These are phyloP conservation scores for Orchesella flavescens DNA, from an alignment of 2,888 invertebrate genomes.

Conservation along the genomic window DNA sequence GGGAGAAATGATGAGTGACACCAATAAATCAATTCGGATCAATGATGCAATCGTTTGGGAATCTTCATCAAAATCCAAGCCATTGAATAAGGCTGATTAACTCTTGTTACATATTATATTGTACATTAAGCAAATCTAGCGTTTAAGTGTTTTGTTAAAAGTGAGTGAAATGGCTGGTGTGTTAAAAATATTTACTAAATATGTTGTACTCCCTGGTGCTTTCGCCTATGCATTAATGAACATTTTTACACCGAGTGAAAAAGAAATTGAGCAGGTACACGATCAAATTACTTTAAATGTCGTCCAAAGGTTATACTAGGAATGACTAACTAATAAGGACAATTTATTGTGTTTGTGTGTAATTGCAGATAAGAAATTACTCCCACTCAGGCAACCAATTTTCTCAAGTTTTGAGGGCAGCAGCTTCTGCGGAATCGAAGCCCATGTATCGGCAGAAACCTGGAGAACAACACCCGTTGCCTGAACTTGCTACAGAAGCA, in stretches of 20 bases:
- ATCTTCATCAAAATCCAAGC: not conserved
- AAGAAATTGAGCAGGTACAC: constrained; percentile 73
- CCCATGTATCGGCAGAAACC: constrained; percentile 75
- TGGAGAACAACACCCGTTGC: constrained; percentile 73
- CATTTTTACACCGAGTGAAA: constrained; percentile 77
- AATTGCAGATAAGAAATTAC: constrained; percentile 46
- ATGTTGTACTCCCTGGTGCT: constrained; percentile 79
- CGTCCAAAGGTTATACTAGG: no score
- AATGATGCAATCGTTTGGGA: constrained; percentile 62
- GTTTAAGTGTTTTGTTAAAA: not conserved
- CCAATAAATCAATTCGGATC: constrained; percentile 51
- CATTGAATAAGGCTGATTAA: not conserved
- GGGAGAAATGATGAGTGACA: constrained; percentile 63
- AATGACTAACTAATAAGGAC: not conserved
- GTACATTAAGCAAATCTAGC: not conserved
- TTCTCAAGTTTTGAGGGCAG: constrained; percentile 76
- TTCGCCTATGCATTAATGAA: constrained; percentile 79
- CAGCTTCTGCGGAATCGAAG: constrained; percentile 75
- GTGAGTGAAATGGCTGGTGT: constrained; percentile 17
- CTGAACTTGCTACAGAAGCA: constrained; percentile 78
- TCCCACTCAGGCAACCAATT: constrained; percentile 28
- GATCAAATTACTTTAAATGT: constrained; percentile 73
- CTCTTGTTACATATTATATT: not conserved
- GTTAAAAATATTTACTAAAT: constrained; percentile 72
- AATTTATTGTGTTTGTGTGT: not conserved